Evolutionary conservation across 2,797 vertebrate genomes (phyloP).

Genomic region (Spea hammondii): DNA sequence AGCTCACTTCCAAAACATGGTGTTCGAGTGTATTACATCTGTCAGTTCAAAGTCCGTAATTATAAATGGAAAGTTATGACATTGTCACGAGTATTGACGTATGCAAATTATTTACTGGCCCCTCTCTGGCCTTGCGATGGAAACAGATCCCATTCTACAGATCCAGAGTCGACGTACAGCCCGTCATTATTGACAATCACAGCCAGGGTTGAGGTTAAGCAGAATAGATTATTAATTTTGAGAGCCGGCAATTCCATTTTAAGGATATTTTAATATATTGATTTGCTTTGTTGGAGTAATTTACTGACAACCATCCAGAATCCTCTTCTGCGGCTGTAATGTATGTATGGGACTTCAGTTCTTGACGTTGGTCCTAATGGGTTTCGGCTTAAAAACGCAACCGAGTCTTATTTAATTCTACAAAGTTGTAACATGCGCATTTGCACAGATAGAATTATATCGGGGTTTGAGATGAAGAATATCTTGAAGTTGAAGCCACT

Average conservation of each 20-base stretch:
- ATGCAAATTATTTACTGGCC: conserved; percentile 49
- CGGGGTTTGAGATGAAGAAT: too few species aligned
- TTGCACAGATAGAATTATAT: too few species aligned
- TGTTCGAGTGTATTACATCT: conserved; percentile 62
- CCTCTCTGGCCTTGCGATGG: conserved; percentile 46
- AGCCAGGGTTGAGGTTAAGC: conserved; percentile 37
- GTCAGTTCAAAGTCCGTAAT: conserved; percentile 69
- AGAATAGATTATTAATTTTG: conserved; percentile 34
- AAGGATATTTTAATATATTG: conserved; percentile 40
- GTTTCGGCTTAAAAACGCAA: too few species aligned
- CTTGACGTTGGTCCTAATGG: too few species aligned
- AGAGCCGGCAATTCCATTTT: conserved; percentile 11
- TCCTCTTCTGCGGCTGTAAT: conserved; percentile 6
- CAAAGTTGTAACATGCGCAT: too few species aligned
- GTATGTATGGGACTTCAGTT: not conserved
- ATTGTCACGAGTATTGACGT: conserved; percentile 60
- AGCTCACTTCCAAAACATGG: conserved; percentile 54
- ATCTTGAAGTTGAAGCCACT: too few species aligned
- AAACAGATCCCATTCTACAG: conserved; percentile 50
- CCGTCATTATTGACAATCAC: conserved; percentile 32
- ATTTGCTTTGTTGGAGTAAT: conserved; percentile 20
- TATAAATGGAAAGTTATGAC: conserved; percentile 57
- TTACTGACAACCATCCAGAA: conserved; percentile 10
- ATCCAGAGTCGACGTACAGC: conserved; percentile 18
- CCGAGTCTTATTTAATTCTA: too few species aligned